Percentiles rank a stretch among this genome's conserved stretches.
Evolutionary conservation across 2,888 invertebrate genomes (phyloP).

Genomic region (Cerceris ruficornis): DNA sequence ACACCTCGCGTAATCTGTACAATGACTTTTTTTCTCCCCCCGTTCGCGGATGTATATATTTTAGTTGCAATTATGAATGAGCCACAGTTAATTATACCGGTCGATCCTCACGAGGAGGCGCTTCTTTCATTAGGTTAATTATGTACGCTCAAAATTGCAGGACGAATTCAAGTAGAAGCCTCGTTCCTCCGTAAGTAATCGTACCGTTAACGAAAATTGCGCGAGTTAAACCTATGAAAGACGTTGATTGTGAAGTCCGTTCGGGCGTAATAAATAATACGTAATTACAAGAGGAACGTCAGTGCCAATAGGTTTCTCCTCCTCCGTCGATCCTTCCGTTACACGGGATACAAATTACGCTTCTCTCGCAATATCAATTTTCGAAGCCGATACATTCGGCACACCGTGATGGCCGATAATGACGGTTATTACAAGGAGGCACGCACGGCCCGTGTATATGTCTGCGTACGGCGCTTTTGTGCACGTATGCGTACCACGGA

Average conservation of each 20-base stretch:
- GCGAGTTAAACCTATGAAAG: constrained; percentile 33
- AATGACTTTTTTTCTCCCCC: too few species aligned
- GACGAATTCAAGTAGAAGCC: not conserved
- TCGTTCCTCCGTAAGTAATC: constrained; percentile 1
- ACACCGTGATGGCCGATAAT: constrained; percentile 61
- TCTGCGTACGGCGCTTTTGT: too few species aligned
- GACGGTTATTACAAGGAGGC: constrained; percentile 57
- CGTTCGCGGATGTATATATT: too few species aligned
- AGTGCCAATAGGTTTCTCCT: constrained; percentile 13
- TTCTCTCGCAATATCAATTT: constrained; percentile 63
- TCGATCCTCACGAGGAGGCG: not conserved
- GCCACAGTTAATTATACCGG: not conserved
- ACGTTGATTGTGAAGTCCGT: constrained; percentile 25
- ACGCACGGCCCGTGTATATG: too few species aligned
- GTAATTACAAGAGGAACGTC: constrained; percentile 33
- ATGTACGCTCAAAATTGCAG: not conserved
- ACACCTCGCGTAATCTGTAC: too few species aligned
- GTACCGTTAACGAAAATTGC: constrained; percentile 30
- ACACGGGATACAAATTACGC: constrained; percentile 49
- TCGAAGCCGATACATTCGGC: constrained; percentile 43
- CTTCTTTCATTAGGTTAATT: constrained; percentile 1
- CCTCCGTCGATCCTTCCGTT: constrained; percentile 15
- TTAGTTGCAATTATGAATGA: too few species aligned
- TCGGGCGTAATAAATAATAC: constrained; percentile 44
- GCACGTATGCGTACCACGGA: constrained; percentile 10